phyloP scores from a whole-genome alignment of 2,113 vertebrate genomes.

The Apus apus region DNA sequence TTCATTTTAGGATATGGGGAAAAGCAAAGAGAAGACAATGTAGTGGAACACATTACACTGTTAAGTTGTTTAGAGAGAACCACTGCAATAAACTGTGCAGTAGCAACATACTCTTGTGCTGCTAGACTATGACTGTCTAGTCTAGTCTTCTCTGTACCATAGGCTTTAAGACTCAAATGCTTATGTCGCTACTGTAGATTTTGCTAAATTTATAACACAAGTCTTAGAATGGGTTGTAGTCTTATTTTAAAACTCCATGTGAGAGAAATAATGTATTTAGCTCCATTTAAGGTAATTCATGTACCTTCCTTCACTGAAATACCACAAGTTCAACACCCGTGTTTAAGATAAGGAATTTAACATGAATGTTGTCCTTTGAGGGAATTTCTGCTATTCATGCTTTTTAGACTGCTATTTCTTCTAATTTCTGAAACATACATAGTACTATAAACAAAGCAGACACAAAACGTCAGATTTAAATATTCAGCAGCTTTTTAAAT shows the following conservation, averaged over 20 bases:
- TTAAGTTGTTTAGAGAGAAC: not conserved
- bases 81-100: not conserved
- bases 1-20: not conserved
- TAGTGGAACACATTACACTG: not conserved
- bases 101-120: not conserved
- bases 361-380: not conserved
- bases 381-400: not conserved
- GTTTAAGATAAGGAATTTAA: not conserved
- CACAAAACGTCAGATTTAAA: constrained; percentile 31
- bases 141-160: not conserved
- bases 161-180: not conserved
- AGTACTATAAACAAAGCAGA: not conserved
- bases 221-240: not conserved
- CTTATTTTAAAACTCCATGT: not conserved
- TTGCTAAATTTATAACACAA: not conserved
- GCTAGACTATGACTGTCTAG: not conserved
- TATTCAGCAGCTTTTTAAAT: constrained; percentile 1
- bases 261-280: not conserved
- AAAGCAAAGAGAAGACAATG: not conserved
- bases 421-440: not conserved
- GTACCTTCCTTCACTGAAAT: not conserved
- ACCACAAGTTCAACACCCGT: rapidly evolving
- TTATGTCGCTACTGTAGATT: not conserved
- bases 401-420: not conserved
- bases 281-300: not conserved